Evolutionary conservation across 1,140 invertebrate species (phyloP).

Genomic region (Argopecten irradians): DNA sequence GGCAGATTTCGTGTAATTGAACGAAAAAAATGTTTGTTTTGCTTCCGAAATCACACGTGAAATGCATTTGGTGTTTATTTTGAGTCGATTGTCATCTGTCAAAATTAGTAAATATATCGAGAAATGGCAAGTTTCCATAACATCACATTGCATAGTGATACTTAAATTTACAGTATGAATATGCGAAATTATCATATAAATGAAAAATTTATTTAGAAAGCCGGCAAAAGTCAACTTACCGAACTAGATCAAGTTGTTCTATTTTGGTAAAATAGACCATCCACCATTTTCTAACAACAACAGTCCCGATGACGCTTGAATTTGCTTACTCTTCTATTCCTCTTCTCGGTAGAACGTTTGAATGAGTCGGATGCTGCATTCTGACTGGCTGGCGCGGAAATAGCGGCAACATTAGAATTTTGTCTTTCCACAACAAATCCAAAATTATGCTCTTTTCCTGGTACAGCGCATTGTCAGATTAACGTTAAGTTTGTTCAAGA

Average conservation of each 20-base stretch:
- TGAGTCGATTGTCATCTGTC: background rate
- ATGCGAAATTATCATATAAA: background rate
- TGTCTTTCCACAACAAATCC: no score
- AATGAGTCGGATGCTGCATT: constrained; percentile 7
- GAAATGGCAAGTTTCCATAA: background rate
- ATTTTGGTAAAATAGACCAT: constrained; percentile 16
- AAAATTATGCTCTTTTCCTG: no score
- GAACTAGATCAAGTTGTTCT: constrained; percentile 17
- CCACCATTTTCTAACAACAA: constrained; percentile 2
- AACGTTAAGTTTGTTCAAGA: no score
- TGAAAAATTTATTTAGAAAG: background rate
- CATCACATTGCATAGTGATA: background rate
- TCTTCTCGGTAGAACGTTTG: constrained; percentile 6
- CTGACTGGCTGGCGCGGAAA: constrained; percentile 6
- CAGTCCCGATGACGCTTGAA: background rate
- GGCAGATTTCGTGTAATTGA: no score
- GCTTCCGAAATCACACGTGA: background rate
- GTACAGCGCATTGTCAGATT: no score
- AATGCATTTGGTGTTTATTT: background rate
- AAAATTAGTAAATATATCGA: background rate
- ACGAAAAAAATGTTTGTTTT: background rate
- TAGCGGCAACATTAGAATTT: background rate
- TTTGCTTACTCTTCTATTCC: background rate
- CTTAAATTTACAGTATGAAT: background rate
- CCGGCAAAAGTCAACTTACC: background rate